Evolutionary conservation across 1,140 invertebrate species (phyloP).

Genomic region (Euura lappo): DNA sequence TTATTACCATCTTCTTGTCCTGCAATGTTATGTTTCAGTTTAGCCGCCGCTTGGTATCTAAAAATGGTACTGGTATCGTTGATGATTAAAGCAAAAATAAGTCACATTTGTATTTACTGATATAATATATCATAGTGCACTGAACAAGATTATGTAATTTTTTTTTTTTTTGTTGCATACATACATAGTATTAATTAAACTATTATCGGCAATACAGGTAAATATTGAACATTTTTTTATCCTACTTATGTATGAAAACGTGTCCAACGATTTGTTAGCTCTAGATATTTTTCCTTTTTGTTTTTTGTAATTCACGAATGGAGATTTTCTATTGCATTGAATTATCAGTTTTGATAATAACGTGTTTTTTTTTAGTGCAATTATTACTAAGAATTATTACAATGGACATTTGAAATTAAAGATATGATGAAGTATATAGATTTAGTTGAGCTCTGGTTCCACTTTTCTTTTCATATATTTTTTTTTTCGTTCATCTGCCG

Average conservation of each 20-base stretch:
- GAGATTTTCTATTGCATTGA: not conserved
- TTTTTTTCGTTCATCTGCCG: constrained; percentile 30
- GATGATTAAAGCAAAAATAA: not conserved
- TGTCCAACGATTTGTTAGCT: not conserved
- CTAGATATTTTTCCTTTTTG: not conserved
- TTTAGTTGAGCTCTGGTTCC: constrained; percentile 38
- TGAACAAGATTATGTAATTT: not conserved
- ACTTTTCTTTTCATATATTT: too few relatives aligned
- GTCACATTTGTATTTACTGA: constrained; percentile 5
- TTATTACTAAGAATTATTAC: constrained; percentile 3
- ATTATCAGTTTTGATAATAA: not conserved
- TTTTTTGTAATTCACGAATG: not conserved
- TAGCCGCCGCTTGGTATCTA: not conserved
- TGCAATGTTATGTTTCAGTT: not conserved
- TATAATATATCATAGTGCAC: constrained; percentile 7
- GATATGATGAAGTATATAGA: constrained; percentile 17
- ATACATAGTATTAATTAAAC: constrained; percentile 5
- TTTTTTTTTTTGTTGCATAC: not conserved
- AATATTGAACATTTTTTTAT: constrained; percentile 26
- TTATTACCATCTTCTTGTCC: not conserved
- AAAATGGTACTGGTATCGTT: constrained; percentile 7
- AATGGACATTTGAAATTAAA: not conserved
- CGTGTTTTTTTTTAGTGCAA: not conserved
- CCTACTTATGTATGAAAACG: constrained; percentile 30
- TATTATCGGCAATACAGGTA: constrained; percentile 29